Base-by-base conservation (phyloP, 2,797 vertebrate species). In the Schizopygopsis pylzovi region DNA sequence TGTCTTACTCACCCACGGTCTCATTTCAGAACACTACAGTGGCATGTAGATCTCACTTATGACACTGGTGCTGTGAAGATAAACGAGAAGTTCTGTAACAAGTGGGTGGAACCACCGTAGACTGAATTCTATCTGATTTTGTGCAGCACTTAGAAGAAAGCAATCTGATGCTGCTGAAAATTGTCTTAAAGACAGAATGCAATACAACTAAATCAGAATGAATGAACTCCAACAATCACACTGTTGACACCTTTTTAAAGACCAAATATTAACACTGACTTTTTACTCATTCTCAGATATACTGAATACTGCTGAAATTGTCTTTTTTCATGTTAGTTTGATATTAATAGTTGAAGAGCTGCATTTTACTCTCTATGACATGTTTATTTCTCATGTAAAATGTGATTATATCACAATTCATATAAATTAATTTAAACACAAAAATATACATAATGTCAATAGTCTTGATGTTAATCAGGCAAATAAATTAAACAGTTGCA, bases 131-230 rank as follows among this genome's bases (percentile, higher is more conserved):
- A 56, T 79, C 63, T 22, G 61, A 54, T 59, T 68, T 78, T 49
- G 16, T 65, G 71, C 72, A 83, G 45, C 82, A 84, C 82, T 77
- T 83, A 76, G 22, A 67, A 63, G 76, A 67, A 77, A 41, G 45
- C 82, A 28, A 77, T 84, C 65, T 77, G 61, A 77, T 67, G 59
- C 61, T 54, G 61, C 33, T 52, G 72, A 67, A 83, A 77, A 41
- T 76, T 49, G 71, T 25, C 59, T 52, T 9, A 47, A 63, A 73
- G 68, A 47, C n/a, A 75, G 1, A 49, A 8, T 8, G 2, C 18
- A 41, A 59, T 43, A 33, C 39, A 39, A 45, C 33, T n/a, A 39
- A 41, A 70, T 39, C 39, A 54, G 3, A 81, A 63, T 15, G 13
- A 43, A 28, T 12, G 4, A 43, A 8, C 39, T 28, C 9, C 45